Evolutionary conservation across 1,140 invertebrate species (phyloP), one percentile per base, ranked within the genome.

Genomic region (Drepana arcuata): DNA sequence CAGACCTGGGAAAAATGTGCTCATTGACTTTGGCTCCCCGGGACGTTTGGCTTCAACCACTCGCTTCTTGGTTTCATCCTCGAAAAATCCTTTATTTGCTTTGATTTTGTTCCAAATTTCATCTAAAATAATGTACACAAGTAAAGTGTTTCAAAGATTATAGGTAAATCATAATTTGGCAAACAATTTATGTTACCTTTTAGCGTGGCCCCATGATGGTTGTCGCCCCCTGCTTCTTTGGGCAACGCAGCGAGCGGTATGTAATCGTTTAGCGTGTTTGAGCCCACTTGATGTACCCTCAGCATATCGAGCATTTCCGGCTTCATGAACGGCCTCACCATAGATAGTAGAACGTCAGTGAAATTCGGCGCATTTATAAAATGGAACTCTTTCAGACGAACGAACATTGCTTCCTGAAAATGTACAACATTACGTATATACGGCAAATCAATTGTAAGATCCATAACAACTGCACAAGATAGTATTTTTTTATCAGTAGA

Each of bases 261-360:
- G 34, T 57, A 75, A 40, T 84, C 66, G 9, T 58, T 46, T 6
- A 86, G 40, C 16, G 71, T 66, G 10, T 75, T 60, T 6, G 68
- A 45, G 11, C 53, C 46, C 24, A 46, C 44, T 27, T 48, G 38
- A 42, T 85, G 84, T 23, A 85, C 38, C 12, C 80, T 65, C 42
- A 89, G 67, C 54, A 88, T 80, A 15, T 85, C 83, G 2, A 86
- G 53, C 1, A 90, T 56, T 39, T 90, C 86, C 27, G 88, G 87
- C 41, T 90, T 91, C 85, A 91, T 87, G 34, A 91, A 89, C 0
- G 90, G 90, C 49, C 83, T 88, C 66, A 91, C 85, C 44, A 91
- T 62, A 0, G 82, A 80, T 31, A 91, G 36, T 14, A 90, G 78
- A 55, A 87, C 86, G 40, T 91, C 89, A 66, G 90, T 83, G 13